Conservation (phyloP, 2,888 invertebrate species). For the Apamea epomidion region DNA sequence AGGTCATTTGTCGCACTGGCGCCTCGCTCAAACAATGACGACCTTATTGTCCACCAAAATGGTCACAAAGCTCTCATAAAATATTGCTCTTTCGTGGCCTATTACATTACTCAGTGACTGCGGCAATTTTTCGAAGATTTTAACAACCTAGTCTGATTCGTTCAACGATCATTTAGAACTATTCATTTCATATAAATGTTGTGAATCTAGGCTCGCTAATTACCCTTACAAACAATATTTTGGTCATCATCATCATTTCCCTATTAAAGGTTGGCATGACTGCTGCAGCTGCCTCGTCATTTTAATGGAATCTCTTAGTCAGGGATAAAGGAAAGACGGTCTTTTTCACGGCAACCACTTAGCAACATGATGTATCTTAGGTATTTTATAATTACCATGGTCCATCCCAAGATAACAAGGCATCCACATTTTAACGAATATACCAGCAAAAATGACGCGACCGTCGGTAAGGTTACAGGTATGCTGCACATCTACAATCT, state of each 20-base stretch:
- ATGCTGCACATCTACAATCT: slow-evolving; percentile 46
- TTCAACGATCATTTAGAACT: slow-evolving; percentile 3
- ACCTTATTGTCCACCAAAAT: neutral
- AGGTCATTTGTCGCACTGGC: no score
- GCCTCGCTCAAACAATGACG: no score
- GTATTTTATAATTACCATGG: slow-evolving; percentile 65
- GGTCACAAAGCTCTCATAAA: neutral
- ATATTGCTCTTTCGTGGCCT: slow-evolving; percentile 5
- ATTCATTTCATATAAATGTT: neutral
- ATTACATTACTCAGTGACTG: slow-evolving; percentile 5
- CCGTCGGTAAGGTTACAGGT: slow-evolving; percentile 70
- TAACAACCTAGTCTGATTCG: slow-evolving; percentile 2
- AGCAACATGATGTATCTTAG: neutral
- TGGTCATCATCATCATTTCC: neutral
- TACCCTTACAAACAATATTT: neutral
- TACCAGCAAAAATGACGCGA: slow-evolving; percentile 72
- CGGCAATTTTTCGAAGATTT: slow-evolving; percentile 4
- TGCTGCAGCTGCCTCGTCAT: neutral
- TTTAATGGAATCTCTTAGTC: neutral
- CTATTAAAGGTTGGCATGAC: neutral
- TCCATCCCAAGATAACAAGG: slow-evolving; percentile 71
- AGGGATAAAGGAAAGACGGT: neutral
- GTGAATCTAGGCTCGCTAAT: neutral
- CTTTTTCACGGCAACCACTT: neutral
- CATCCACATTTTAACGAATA: slow-evolving; percentile 73